A percentile compares a stretch with the other conserved stretches of the same genome.
phyloP scores from a whole-genome alignment of 2,888 invertebrate genomes.

The Falcaria lacertinaria region DNA sequence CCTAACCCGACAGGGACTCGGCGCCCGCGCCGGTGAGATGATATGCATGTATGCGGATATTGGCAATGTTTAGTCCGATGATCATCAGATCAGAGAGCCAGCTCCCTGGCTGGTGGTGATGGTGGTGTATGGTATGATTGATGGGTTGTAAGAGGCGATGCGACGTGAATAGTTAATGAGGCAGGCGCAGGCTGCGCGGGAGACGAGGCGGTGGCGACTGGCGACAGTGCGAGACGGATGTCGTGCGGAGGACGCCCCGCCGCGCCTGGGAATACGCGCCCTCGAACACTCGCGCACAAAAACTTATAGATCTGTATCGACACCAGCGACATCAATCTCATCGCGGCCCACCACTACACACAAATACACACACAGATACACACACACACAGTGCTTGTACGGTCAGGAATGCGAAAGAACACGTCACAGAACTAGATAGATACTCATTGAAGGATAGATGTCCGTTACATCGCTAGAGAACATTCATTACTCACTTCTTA shows the following conservation, averaged over 20 bases:
- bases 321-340: slow-evolving; percentile 56
- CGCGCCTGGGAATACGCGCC: slow-evolving; percentile 15
- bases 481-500: no score
- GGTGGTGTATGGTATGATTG: background rate
- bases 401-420: no score
- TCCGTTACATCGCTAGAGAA: no score
- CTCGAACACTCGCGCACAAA: slow-evolving; percentile 23
- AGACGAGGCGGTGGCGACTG: slow-evolving; percentile 27
- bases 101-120: no score
- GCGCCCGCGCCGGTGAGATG: no score
- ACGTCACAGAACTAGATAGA: no score
- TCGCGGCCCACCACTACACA: slow-evolving; percentile 7
- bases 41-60: no score
- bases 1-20: no score
- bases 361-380: background rate
- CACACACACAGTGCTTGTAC: background rate
- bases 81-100: no score
- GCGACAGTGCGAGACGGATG: slow-evolving; percentile 59
- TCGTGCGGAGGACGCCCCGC: slow-evolving; percentile 32
- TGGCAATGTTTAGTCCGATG: no score
- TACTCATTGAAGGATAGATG: no score
- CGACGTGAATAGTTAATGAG: background rate
- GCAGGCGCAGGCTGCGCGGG: no score
- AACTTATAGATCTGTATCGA: slow-evolving; percentile 53
- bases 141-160: background rate